Base-by-base conservation (phyloP, 1,140 invertebrate species). In the Philopotamus ludificatus region DNA sequence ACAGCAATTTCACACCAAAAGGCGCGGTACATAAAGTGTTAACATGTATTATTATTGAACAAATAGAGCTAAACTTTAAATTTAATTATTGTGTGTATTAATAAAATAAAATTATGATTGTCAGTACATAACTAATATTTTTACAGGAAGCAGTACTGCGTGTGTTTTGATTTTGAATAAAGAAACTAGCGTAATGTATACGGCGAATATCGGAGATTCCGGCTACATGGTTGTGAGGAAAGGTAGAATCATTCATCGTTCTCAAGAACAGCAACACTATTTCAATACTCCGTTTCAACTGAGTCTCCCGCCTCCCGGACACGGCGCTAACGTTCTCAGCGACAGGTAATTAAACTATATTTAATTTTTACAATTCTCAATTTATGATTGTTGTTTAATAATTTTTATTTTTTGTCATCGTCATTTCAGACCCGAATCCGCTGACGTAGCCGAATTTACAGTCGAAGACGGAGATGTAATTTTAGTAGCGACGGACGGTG, bases 201-300 rank as follows among this genome's bases (percentile, higher is more conserved):
- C 95, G 7, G 95, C 96, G 9, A 99, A 99, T 81, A 94, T 99
- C 68, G 97, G 97, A n/a, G 97, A 99, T 79, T 97, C 94, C 74
- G 97, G 96, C 12, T 98, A 95, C 77, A 87, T 98, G 76, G 88
- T 98, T 28, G 91, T 98, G 41, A 83, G 96, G 15, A 84, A 88
- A 42, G 90, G 91, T 0, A 84, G 91, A 70, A 87, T 98, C 12
- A 87, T 98, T 18, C 92, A 95, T 77, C 86, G 93, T 59, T 96
- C 93, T 0, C 89, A 93, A 71, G 96, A 99, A 77, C 96, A 98
- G 75, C 94, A 97, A 73, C 96, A 99, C 79, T 98, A 98, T 77
- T 99, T 99, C 77, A 98, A 99, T 80, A 97, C 97, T 23, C 97
- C 97, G 4, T 98, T 95, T 82, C 96, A 99, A 79, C 82, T 99